These are phyloP conservation scores for Ciconia nigra DNA, from an alignment of 2,797 vertebrate genomes.

Conservation along the genomic window DNA sequence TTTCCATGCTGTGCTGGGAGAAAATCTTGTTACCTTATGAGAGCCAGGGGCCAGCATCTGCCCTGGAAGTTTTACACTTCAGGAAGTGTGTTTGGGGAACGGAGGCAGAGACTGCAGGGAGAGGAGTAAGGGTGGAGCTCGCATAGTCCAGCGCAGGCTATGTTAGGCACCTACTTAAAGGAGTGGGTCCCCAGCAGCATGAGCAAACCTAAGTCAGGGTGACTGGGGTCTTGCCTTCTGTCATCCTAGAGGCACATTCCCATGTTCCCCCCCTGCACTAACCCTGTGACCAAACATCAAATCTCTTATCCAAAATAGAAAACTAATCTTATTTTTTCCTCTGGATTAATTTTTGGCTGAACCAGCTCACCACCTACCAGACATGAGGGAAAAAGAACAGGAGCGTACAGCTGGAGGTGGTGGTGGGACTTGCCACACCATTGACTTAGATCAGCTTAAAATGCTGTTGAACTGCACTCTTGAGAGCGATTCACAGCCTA, in stretches of 20 bases:
- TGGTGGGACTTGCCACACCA: constrained; percentile 23
- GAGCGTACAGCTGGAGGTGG: background rate
- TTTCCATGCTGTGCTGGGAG: background rate
- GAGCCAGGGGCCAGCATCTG: background rate
- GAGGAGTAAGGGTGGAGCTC: background rate
- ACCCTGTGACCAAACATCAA: background rate
- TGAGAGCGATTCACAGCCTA: constrained; percentile 1
- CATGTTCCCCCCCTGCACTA: background rate
- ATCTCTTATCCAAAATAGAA: background rate
- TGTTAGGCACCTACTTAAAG: background rate
- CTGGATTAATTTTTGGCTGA: background rate
- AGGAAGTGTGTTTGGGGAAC: background rate
- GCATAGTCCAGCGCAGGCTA: background rate
- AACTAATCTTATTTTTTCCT: background rate
- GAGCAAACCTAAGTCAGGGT: background rate
- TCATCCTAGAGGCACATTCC: background rate
- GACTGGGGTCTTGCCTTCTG: background rate
- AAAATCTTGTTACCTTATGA: background rate
- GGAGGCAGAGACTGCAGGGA: background rate
- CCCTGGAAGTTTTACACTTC: background rate
- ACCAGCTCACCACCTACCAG: background rate
- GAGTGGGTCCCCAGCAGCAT: background rate
- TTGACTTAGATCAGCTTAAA: constrained; percentile 23
- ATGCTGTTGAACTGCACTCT: constrained; percentile 15
- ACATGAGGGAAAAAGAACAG: background rate